Evolutionary conservation across 2,797 vertebrate genomes (phyloP), one percentile per base, ranked within the genome.

Genomic region (Gallinago nigripennis): DNA sequence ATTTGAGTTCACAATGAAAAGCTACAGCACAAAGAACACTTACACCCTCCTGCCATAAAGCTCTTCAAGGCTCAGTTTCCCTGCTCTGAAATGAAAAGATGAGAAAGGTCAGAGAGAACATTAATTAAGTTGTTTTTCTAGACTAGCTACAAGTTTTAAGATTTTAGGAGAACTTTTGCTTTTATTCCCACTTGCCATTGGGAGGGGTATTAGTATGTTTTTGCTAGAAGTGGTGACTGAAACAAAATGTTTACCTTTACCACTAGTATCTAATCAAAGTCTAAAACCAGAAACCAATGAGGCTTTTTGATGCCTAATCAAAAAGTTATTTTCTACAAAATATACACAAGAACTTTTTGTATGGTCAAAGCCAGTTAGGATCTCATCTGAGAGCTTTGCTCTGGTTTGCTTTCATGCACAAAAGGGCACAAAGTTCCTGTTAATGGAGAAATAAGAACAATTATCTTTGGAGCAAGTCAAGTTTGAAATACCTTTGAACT

Each of bases 81-180:
- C 33, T 85, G 50, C 50, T 85, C 88, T 83, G 60, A 92, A 82
- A 81, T 54, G 68, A 88, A 93, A 88, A 86, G 21, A 82, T 65
- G 68, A 63, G 50, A 89, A 95, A 95, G 78, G 75, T 92, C 90
- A 96, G 13, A 46, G 14, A 85, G 33, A 93, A 71, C 71, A 94
- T 71, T 54, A 87, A 69, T 85, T 87, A 69, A 25, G 8, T 10
- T 54, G 58, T 88, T 89, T 90, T 88, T n/a, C 39, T 35, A 70
- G 43, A 73, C 70, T 64, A 82, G 57, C 45, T 75, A 30, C 20
- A 83, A 78, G 46, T 82, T 94, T 94, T 41, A 80, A 86, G 41
- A 39, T 23, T 76, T 90, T 6, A 60, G 33, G 71, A 86, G 30
- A 92, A 89, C 60, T 97, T 91, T 64, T 45, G 25, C 27, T 86